Evolutionary conservation across 2,888 invertebrate species (phyloP).

Genomic region (Pogonocherus hispidulus): DNA sequence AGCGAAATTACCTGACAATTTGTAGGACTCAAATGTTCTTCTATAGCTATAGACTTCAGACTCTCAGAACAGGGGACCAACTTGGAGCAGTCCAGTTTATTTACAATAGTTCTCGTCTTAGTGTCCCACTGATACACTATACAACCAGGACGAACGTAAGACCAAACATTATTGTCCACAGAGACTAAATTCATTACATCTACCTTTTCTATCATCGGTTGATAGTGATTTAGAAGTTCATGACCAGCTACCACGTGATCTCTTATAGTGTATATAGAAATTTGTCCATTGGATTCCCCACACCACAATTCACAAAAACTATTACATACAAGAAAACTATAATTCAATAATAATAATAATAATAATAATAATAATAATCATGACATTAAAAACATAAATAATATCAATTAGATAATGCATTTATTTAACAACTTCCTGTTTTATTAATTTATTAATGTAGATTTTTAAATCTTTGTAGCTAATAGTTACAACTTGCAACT

Average conservation of each 20-base stretch:
- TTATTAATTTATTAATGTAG: too few species aligned
- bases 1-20: conserved; percentile 76
- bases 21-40: conserved; percentile 85
- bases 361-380: too few species aligned
- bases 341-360: too few species aligned
- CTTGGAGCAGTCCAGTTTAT: conserved; percentile 91
- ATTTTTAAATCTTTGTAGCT: too few species aligned
- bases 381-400: too few species aligned
- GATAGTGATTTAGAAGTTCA: conserved; percentile 76
- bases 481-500: too few species aligned
- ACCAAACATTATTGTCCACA: conserved; percentile 77
- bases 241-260: conserved; percentile 82
- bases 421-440: too few species aligned
- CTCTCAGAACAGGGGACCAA: conserved; percentile 93
- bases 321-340: conserved; percentile 33
- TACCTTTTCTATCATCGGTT: conserved; percentile 73
- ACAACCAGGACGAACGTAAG: conserved; percentile 89
- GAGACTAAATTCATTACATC: conserved; percentile 81
- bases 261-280: conserved; percentile 83
- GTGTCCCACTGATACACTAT: conserved; percentile 91
- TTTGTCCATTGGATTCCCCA: conserved; percentile 85
- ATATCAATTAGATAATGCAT: too few species aligned
- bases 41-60: conserved; percentile 90
- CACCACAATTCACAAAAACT: conserved; percentile 87
- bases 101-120: conserved; percentile 76